Evolutionary conservation across 2,113 vertebrate species (phyloP), one percentile per base, ranked within the genome.

Genomic region (Anhinga anhinga): DNA sequence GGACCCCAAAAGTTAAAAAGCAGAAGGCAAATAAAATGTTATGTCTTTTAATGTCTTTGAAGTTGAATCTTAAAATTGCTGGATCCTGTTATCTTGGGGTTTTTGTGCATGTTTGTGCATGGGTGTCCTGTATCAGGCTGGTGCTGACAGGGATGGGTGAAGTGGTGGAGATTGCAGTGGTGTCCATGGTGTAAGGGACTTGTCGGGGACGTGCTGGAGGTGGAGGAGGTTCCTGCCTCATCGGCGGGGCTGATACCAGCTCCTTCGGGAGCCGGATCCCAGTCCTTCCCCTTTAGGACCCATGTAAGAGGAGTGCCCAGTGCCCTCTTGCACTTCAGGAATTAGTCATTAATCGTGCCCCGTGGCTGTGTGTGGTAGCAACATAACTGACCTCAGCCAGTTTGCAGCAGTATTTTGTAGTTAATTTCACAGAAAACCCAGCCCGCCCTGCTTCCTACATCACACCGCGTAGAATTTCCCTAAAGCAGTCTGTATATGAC

Each of bases 21-120:
- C 86, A 89, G 84, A 89, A 90, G 89, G 89, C 86, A 97, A 94
- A 97, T 96, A 94, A 94, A 95, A 97, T 50, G 23, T 85, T 95
- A 93, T 52, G 53, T 95, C 56, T 93, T 58, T 56, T 63, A 87
- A 62, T 55, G 69, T 69, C 87, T 94, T 97, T 95, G 94, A 97
- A 95, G 95, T 82, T 73, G 82, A 80, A 58, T 49, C 62, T 73
- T 62, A 32, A 2, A 38, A 3, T 85, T 87, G 86, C 86, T 90
- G 89, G 91, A 65, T 93, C 42, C 88, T 0, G 9, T 93, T 89
- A 53, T 56, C 73, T 44, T n/a, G n/a, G 50, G 34, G 29, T 1
- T 62, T 87, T 38, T 91, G 44, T 1, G 19, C 49, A 13, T 63
- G 34, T 80, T 82, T 93, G 71, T 0, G 5, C 50, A 53, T n/a